Evolutionary conservation across 1,140 invertebrate genomes (phyloP), one percentile per base, ranked within the genome.

Genomic region (Manduca sexta): DNA sequence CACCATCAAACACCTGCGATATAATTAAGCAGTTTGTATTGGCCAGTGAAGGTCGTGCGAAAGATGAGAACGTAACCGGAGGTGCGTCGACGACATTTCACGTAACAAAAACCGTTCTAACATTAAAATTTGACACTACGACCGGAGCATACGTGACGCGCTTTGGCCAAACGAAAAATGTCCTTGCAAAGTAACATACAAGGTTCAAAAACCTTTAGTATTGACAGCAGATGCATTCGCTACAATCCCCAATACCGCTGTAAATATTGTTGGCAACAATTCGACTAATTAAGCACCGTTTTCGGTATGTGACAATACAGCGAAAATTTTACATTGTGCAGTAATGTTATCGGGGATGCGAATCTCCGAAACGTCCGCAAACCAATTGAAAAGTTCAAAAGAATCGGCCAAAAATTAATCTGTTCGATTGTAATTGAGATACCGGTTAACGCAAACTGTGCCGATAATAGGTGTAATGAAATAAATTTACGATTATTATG

Each of bases 41-140:
- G 60, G 53, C 60, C 49, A 65, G 42, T 31, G 74, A 83, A 80
- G 75, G 74, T 68, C 68, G 61, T 49, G 56, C 61, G 74, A 68
- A 80, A 84, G 73, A 71, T 73, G 76, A 84, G 56, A 73, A 56
- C 54, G 68, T 64, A 69, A 76, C 63, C 56, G 49, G 63, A 76
- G 65, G 68, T 57, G 21, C 64, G 55, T 54, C 57, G 64, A 61
- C 64, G 61, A 69, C 64, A 69, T 63, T 71, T 72, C 77, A 73
- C 65, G 69, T 75, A 80, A 78, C 67, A 57, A 61, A 26, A 73
- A 75, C 68, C 66, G 66, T 78, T 79, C 69, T 64, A 60, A 75
- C 71, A 82, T 73, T 70, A 80, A 79, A 81, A 84, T 79, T 82
- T 75, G 78, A 82, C 71, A 75, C 80, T 84, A 67, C 43, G 63